phyloP scores from a whole-genome alignment of 2,888 invertebrate species.

The Seira ritae region DNA sequence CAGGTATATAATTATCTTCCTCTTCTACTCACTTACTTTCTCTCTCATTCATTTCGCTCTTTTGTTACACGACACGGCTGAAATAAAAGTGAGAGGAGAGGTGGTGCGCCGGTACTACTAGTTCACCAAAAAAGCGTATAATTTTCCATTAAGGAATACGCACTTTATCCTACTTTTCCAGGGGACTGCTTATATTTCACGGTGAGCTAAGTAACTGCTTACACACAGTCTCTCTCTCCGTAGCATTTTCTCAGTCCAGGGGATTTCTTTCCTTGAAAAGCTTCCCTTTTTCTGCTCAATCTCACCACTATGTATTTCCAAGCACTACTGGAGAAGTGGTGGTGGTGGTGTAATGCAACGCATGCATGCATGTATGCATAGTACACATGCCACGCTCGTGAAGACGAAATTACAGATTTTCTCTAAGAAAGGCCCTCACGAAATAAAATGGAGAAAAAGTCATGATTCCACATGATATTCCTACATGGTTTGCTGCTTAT shows the following conservation, averaged over 20 bases:
- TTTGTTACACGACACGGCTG: not conserved
- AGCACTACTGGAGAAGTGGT: too few species aligned
- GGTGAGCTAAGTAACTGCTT: not conserved
- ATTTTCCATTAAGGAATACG: slow-evolving; percentile 23
- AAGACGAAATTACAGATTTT: slow-evolving; percentile 38
- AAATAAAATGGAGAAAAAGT: too few species aligned
- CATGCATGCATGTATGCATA: slow-evolving; percentile 24
- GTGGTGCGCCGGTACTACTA: not conserved
- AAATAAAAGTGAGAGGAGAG: not conserved
- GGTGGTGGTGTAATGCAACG: too few species aligned
- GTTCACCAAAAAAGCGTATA: slow-evolving; percentile 8
- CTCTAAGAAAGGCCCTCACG: not conserved
- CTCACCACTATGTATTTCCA: not conserved
- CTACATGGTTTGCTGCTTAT: not conserved
- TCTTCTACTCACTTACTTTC: slow-evolving; percentile 9
- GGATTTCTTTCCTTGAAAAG: too few species aligned
- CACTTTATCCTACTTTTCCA: slow-evolving; percentile 13
- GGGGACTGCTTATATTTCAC: not conserved
- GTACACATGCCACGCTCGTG: too few species aligned
- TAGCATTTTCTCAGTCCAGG: too few species aligned
- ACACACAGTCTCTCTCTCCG: too few species aligned
- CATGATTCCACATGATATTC: not conserved
- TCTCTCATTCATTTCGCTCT: slow-evolving; percentile 2
- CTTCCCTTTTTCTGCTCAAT: not conserved
- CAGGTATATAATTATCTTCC: slow-evolving; percentile 23